Evolutionary conservation across 1,140 invertebrate genomes (phyloP).

Genomic region (Rhysida immarginata): DNA sequence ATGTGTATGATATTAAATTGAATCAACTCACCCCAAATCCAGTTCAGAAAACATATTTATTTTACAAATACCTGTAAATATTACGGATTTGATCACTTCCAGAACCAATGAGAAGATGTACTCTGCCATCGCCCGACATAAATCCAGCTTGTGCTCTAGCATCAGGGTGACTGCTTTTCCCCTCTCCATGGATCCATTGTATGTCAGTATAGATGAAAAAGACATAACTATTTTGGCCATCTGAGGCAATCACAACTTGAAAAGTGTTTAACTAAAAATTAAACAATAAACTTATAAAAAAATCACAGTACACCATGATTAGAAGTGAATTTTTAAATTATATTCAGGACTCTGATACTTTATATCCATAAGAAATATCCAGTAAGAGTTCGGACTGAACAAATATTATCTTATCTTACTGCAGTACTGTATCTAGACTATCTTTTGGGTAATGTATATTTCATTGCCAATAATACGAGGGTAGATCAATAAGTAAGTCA

Average conservation of each 20-base stretch:
- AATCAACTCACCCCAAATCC: neutral
- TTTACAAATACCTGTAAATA: conserved; percentile 49
- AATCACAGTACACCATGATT: too few species aligned
- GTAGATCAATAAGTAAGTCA: too few species aligned
- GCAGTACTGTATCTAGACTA: too few species aligned
- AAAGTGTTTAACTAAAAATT: conserved; percentile 50
- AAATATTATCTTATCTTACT: too few species aligned
- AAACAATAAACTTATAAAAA: too few species aligned
- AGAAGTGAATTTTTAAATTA: too few species aligned
- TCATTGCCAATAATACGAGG: too few species aligned
- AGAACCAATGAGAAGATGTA: conserved; percentile 57
- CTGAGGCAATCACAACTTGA: conserved; percentile 67
- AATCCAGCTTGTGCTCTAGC: conserved; percentile 81
- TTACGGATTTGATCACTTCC: conserved; percentile 68
- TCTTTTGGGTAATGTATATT: too few species aligned
- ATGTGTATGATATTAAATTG: neutral
- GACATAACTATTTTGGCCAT: conserved; percentile 62
- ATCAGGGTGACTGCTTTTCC: conserved; percentile 49
- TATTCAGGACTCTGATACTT: too few species aligned
- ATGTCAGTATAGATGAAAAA: conserved; percentile 76
- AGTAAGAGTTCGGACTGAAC: too few species aligned
- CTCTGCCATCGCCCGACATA: conserved; percentile 56
- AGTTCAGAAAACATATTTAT: conserved; percentile 4
- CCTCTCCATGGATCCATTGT: conserved; percentile 68
- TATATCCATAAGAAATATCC: too few species aligned